Evolutionary conservation across 2,888 invertebrate species (phyloP), one percentile per base, ranked within the genome.

Genomic region (Seladonia tumulorum): DNA sequence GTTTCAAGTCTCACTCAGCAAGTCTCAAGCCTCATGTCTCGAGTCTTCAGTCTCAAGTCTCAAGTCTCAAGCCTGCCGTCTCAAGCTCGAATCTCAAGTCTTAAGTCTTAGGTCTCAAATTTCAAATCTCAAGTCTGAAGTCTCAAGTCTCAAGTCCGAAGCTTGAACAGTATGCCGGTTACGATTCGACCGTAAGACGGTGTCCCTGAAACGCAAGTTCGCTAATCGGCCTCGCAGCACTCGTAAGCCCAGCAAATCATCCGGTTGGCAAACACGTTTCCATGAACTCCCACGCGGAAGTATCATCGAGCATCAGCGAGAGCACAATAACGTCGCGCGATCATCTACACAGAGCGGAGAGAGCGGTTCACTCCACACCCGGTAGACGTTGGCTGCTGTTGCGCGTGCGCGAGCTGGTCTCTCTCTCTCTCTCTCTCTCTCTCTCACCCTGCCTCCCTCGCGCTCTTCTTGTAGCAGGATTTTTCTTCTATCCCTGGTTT

Each of bases 241-340:
- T 35, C 35, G 66, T 84, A 72, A 77, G 29, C 68, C 82, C 63
- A 35, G 71, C 76, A 35, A 66, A 66, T 66, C 66, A 66, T 66
- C 35, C 22, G 35, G 29, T 35, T 81, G 66, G 35, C 66, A 66
- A 66, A 66, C 66, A 66, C 66, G 35, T 22, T 66, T 66, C 66
- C 66, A 35, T 66, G 35, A 66, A 66, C 66, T 66, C 66, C 66
- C 25, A 72, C 47, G 29, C 72, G 72, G 72, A 72, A 47, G 47
- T 72, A 25, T 72, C 72, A 47, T 25, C 16, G 25, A 25, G 72
- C 47, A 72, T 72, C 72, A 29, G 47, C 29, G 10, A 45, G 45
- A 47, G 47, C 72, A 72, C 72, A 72, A 47, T 72, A 45, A 72
- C 72, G 72, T 72, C 72, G 72, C 29, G 57, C 66, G 35, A 66